phyloP scores from a whole-genome alignment of 2,888 invertebrate genomes.

The Dicroscelio sp. region DNA sequence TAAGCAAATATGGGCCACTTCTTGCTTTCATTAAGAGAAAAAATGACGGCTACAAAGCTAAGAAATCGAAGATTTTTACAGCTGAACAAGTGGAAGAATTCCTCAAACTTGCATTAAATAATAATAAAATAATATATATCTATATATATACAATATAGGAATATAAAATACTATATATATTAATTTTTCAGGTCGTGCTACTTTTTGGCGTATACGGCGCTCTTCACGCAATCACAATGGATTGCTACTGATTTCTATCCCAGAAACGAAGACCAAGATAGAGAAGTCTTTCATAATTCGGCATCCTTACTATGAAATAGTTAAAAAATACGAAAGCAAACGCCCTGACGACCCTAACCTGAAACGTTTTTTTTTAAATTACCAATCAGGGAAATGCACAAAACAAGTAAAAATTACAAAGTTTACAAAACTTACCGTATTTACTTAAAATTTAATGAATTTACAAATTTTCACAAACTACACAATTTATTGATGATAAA shows the following conservation, averaged over 20 bases:
- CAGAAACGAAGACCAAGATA: constrained; percentile 34
- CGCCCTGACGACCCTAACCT: not conserved
- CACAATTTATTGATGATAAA: too few species aligned
- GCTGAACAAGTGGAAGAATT: constrained; percentile 33
- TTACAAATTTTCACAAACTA: too few species aligned
- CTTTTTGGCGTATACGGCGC: too few species aligned
- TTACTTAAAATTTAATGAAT: too few species aligned
- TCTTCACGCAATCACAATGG: too few species aligned
- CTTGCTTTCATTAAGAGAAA: constrained; percentile 23
- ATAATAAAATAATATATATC: too few species aligned
- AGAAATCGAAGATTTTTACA: constrained; percentile 16
- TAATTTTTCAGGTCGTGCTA: too few species aligned
- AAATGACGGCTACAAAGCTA: constrained; percentile 38
- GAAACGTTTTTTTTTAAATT: constrained; percentile 3
- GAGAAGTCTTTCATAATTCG: constrained; percentile 16
- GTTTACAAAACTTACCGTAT: too few species aligned
- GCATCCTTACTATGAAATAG: not conserved
- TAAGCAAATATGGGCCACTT: not conserved
- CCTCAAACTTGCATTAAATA: too few species aligned
- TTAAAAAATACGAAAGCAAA: constrained; percentile 15
- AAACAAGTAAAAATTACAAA: too few species aligned
- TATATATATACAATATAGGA: too few species aligned
- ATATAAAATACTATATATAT: too few species aligned
- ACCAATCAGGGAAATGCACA: constrained; percentile 22
- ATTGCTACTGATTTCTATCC: constrained; percentile 8